phyloP scores from a whole-genome alignment of 2,113 vertebrate genomes.

The Athene cunicularia region DNA sequence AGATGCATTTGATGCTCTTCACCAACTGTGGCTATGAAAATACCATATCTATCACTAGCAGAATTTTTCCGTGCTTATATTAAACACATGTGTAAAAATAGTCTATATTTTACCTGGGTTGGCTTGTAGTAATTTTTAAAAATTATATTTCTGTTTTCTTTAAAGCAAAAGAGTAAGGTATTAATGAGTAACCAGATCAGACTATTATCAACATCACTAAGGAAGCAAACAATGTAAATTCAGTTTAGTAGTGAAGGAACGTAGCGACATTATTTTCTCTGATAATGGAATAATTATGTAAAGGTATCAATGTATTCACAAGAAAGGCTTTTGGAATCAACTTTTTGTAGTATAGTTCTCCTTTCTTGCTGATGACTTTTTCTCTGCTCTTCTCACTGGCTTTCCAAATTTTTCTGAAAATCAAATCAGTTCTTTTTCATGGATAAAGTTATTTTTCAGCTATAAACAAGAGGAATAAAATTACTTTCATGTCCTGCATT shows the following conservation, averaged over 20 bases:
- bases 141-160: background rate
- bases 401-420: background rate
- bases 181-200: background rate
- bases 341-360: background rate
- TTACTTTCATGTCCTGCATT: background rate
- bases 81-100: background rate
- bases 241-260: constrained; percentile 1
- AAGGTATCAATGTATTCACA: background rate
- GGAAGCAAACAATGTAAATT: background rate
- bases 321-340: background rate
- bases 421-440: background rate
- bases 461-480: background rate
- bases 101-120: background rate
- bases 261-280: background rate
- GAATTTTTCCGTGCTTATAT: background rate
- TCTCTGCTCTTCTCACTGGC: background rate
- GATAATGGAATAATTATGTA: constrained; percentile 16
- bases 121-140: background rate
- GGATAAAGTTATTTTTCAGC: background rate
- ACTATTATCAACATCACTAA: background rate
- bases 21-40: background rate
- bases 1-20: background rate
- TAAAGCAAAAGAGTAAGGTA: background rate
- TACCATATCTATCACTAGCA: background rate
- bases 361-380: background rate